Conservation (phyloP, 2,888 invertebrate species). For the Zaprionus obscuricornis region DNA sequence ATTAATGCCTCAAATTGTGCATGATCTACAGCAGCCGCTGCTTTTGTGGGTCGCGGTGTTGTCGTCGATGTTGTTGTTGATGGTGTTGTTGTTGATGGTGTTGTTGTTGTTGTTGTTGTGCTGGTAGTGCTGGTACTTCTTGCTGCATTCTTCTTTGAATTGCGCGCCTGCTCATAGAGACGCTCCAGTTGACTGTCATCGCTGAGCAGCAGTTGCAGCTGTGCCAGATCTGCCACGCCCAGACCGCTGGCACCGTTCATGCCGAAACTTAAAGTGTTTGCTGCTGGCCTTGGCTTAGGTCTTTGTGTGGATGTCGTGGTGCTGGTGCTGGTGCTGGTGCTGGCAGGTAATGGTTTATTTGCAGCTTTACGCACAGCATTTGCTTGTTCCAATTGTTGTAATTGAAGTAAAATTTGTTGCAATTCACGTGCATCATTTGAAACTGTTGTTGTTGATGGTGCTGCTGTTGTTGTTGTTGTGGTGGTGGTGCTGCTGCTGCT, state of each 20-base stretch:
- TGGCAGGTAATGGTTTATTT: constrained; percentile 14
- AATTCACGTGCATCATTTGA: constrained; percentile 61
- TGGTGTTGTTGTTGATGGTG: constrained; percentile 27
- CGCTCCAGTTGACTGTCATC: constrained; percentile 82
- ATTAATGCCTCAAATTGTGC: constrained; percentile 84
- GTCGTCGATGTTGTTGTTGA: constrained; percentile 47
- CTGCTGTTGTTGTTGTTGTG: constrained; percentile 8
- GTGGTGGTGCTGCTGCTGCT: constrained; percentile 4
- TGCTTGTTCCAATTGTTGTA: constrained; percentile 67
- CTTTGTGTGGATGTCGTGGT: constrained; percentile 1
- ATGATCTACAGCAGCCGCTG: constrained; percentile 82
- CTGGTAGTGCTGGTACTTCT: constrained; percentile 29
- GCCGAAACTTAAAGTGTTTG: constrained; percentile 9
- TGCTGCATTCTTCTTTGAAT: constrained; percentile 47
- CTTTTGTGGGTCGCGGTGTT: constrained; percentile 55
- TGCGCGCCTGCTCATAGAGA: constrained; percentile 78
- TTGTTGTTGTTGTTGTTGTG: constrained; percentile 26
- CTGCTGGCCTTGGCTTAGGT: not conserved
- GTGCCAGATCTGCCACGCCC: constrained; percentile 83
- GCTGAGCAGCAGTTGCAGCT: constrained; percentile 83
- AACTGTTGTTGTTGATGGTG: constrained; percentile 36
- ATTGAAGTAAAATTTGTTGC: constrained; percentile 65
- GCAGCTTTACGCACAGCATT: constrained; percentile 41
- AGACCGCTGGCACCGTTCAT: constrained; percentile 12
- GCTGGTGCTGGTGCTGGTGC: constrained; percentile 26